Percentiles rank a stretch among this genome's conserved stretches.
These are phyloP conservation scores for Microhierax caerulescens DNA, from an alignment of 2,797 vertebrate genomes.

Conservation along the genomic window DNA sequence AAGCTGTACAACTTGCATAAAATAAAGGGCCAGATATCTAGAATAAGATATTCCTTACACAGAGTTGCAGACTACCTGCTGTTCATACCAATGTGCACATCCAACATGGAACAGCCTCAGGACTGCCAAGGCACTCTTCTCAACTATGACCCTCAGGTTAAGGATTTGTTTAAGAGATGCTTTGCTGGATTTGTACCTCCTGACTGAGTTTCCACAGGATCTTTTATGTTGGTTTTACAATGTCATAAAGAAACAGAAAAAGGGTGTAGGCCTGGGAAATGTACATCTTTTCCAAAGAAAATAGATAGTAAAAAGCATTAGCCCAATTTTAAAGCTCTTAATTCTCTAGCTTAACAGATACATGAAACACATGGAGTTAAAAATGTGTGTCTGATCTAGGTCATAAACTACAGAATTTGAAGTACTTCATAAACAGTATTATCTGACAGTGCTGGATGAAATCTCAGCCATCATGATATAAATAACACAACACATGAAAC, in stretches of 20 bases:
- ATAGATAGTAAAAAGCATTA: background rate
- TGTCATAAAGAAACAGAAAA: background rate
- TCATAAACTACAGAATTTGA: constrained; percentile 9
- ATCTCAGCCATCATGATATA: background rate
- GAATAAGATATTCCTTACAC: background rate
- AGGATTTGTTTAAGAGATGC: background rate
- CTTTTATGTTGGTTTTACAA: background rate
- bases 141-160: background rate
- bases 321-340: background rate
- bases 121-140: background rate
- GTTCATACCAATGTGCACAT: fast-evolving
- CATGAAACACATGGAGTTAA: background rate
- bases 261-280: background rate
- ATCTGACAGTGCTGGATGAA: background rate
- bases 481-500: background rate
- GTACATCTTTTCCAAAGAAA: background rate
- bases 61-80: background rate
- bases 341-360: constrained; percentile 9
- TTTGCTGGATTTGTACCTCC: background rate
- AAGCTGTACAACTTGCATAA: background rate
- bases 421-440: constrained; percentile 30
- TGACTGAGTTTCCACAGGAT: background rate
- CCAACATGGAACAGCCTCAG: background rate
- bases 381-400: background rate
- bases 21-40: background rate